Evolutionary conservation across 2,888 invertebrate species (phyloP).

Genomic region (Xylota sylvarum): DNA sequence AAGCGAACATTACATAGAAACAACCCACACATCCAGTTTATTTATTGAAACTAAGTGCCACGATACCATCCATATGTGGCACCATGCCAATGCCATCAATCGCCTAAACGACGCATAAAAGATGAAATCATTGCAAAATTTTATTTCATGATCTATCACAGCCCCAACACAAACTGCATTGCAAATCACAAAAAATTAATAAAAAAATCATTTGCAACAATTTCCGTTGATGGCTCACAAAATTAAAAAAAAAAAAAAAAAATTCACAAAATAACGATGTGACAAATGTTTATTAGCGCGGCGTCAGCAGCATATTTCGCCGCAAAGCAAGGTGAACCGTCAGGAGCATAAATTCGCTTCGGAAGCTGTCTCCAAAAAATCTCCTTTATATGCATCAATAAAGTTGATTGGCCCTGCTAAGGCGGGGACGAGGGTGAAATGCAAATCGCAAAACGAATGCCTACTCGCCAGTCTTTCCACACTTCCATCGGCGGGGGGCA

Average conservation of each 20-base stretch:
- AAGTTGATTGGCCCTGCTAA: slow-evolving; percentile 53
- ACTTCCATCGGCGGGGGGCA: neutral
- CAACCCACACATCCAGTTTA: no score
- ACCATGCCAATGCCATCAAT: neutral
- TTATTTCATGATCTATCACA: slow-evolving; percentile 9
- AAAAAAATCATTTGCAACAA: slow-evolving; percentile 42
- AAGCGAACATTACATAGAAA: no score
- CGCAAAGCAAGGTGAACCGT: slow-evolving; percentile 22
- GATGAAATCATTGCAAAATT: neutral
- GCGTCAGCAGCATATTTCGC: slow-evolving; percentile 19
- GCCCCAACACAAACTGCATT: neutral
- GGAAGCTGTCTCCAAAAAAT: slow-evolving; percentile 39
- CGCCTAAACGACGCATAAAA: neutral
- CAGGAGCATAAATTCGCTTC: slow-evolving; percentile 38
- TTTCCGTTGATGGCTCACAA: slow-evolving; percentile 39
- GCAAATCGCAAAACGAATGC: slow-evolving; percentile 37
- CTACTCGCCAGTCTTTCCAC: neutral
- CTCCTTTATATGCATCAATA: slow-evolving; percentile 58
- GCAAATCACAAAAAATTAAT: slow-evolving; percentile 10
- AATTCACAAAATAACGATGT: slow-evolving; percentile 40
- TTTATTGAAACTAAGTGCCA: no score
- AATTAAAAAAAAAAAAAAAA: slow-evolving; percentile 6
- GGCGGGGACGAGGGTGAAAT: slow-evolving; percentile 1
- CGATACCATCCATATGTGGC: no score
- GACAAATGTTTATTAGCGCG: slow-evolving; percentile 52